phyloP scores from a whole-genome alignment of 2,113 vertebrate genomes.

The Nannobrachium achirus region DNA sequence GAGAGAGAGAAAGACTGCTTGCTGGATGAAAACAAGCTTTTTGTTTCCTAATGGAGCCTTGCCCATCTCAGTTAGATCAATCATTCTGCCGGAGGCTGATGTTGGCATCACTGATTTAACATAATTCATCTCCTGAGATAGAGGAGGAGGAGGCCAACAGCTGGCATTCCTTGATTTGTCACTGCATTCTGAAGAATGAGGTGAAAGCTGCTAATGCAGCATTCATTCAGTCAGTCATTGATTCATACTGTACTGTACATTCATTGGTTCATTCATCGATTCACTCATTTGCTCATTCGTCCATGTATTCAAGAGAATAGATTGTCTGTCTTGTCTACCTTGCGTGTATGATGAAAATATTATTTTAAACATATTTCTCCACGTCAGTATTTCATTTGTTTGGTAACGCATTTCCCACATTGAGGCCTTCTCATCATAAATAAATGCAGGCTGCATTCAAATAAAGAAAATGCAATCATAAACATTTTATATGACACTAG shows the following conservation, averaged over 20 bases:
- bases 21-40: conserved; percentile 75
- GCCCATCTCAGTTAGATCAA: conserved; percentile 74
- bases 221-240: conserved; percentile 2
- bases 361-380: too few species aligned
- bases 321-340: not conserved
- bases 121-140: conserved; percentile 69
- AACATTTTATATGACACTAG: not conserved
- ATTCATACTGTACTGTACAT: not conserved
- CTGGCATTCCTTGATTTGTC: conserved; percentile 37
- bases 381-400: conserved; percentile 5
- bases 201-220: conserved; percentile 3
- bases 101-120: conserved; percentile 60
- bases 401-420: conserved; percentile 36
- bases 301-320: not conserved
- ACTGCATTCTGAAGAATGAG: conserved; percentile 19
- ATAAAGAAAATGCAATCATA: conserved; percentile 6
- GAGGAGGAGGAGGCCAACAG: conserved; percentile 22
- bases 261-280: conserved; percentile 24
- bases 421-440: not conserved
- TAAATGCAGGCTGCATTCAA: not conserved
- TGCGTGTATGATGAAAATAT: too few species aligned
- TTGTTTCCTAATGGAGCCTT: conserved; percentile 71
- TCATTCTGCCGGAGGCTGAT: conserved; percentile 54
- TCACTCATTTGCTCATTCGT: conserved; percentile 15
- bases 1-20: conserved; percentile 37